phyloP scores from a whole-genome alignment of 1,140 invertebrate species.

The Hyles vespertilio region DNA sequence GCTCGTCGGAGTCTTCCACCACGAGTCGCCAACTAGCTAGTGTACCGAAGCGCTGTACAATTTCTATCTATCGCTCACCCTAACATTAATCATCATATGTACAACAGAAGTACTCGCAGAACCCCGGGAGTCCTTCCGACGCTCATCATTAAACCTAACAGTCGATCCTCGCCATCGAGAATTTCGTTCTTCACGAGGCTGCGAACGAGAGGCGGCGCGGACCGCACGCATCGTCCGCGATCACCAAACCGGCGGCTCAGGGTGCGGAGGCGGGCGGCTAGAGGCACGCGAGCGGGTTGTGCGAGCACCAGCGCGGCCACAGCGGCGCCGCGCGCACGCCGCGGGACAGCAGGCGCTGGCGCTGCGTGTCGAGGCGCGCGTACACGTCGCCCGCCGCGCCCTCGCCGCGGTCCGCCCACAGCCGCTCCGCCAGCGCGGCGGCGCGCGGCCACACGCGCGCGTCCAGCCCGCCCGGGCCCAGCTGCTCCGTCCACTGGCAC shows the following conservation, averaged over 20 bases:
- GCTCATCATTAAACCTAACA: no score
- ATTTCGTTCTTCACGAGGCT: no score
- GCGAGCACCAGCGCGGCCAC: constrained; percentile 85
- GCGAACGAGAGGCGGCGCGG: no score
- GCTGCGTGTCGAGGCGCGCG: constrained; percentile 79
- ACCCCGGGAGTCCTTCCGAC: no score
- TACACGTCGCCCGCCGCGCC: constrained; percentile 77
- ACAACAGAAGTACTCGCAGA: no score
- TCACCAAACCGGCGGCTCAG: no score
- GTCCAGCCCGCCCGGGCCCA: constrained; percentile 78
- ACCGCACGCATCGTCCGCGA: no score
- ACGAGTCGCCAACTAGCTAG: neutral
- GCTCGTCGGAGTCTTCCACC: neutral
- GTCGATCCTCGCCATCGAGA: no score
- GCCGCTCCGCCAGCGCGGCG: constrained; percentile 82
- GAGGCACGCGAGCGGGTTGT: constrained; percentile 84
- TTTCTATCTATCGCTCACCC: neutral
- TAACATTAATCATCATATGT: no score
- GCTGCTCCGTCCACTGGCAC: constrained; percentile 85
- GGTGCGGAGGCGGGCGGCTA: constrained; percentile 26
- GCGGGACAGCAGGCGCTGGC: constrained; percentile 78
- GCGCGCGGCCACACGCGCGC: constrained; percentile 83
- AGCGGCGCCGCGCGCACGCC: constrained; percentile 82
- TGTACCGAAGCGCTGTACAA: neutral
- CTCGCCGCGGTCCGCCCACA: constrained; percentile 67